Conservation (phyloP, 2,113 vertebrate species). For the Grammomys dolichurus region DNA sequence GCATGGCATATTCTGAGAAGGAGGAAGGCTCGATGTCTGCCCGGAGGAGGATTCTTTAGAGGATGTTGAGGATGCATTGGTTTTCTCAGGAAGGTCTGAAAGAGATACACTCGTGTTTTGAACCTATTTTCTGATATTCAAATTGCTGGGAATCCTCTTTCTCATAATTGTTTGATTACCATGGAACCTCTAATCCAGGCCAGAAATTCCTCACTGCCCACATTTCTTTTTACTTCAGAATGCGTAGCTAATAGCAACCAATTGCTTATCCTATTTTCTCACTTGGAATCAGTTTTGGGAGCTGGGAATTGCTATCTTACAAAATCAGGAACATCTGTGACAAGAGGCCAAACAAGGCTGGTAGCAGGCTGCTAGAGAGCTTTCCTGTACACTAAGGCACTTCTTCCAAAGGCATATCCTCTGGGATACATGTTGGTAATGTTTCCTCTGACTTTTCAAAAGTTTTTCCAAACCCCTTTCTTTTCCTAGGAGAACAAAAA, state of each 20-base stretch:
- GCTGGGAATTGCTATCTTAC: conserved; percentile 88
- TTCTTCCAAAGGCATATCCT: conserved; percentile 78
- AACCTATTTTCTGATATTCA: conserved; percentile 50
- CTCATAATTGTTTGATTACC: conserved; percentile 85
- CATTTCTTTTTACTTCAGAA: conserved; percentile 87
- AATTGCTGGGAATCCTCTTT: conserved; percentile 76
- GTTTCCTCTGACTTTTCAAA: conserved; percentile 69
- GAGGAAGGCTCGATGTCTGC: background rate
- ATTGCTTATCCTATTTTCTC: conserved; percentile 90
- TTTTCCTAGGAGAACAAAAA: conserved; percentile 35
- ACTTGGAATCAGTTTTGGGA: conserved; percentile 89
- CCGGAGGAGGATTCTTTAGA: background rate
- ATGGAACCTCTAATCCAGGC: conserved; percentile 88
- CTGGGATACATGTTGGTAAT: conserved; percentile 79
- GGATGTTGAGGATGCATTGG: conserved; percentile 18
- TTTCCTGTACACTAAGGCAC: conserved; percentile 89
- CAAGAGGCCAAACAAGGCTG: conserved; percentile 82
- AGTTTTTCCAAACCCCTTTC: background rate
- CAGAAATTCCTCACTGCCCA: conserved; percentile 86
- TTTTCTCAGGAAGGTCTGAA: conserved; percentile 72
- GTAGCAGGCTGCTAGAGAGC: conserved; percentile 84
- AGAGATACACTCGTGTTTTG: conserved; percentile 56
- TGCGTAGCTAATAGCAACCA: conserved; percentile 90
- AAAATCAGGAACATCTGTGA: conserved; percentile 93
- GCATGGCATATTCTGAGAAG: background rate